These are phyloP conservation scores for Hipparchia semele DNA, from an alignment of 2,888 invertebrate genomes.

Conservation along the genomic window DNA sequence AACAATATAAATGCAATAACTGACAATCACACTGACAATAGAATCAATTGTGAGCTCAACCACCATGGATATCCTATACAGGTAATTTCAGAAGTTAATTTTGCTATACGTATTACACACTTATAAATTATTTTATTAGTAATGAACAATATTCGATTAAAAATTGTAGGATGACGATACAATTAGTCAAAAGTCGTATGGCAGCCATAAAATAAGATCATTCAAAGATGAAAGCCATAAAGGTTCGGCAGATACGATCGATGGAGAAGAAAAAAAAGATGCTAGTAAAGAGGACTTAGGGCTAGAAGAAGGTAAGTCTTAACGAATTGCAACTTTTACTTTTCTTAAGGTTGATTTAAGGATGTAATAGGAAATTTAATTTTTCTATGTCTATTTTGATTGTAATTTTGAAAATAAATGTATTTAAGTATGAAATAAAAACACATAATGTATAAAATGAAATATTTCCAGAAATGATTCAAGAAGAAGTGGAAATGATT, in stretches of 20 bases:
- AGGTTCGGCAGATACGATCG: conserved; percentile 92
- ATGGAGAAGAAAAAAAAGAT: conserved; percentile 94
- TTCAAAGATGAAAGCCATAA: conserved; percentile 96
- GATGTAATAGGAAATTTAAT: neutral
- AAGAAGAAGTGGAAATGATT: conserved; percentile 86
- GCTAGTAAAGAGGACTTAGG: conserved; percentile 96
- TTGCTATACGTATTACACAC: conserved; percentile 2
- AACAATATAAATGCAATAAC: conserved; percentile 93
- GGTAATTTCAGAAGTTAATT: conserved; percentile 50
- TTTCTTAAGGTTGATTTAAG: neutral
- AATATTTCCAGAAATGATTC: conserved; percentile 65
- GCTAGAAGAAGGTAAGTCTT: conserved; percentile 86
- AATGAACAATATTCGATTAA: conserved; percentile 2
- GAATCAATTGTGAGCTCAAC: conserved; percentile 89
- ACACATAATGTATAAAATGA: neutral
- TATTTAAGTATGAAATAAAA: no score
- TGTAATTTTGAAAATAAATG: neutral
- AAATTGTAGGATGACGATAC: conserved; percentile 86
- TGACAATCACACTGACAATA: conserved; percentile 88
- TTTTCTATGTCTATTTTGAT: neutral
- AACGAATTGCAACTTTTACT: neutral
- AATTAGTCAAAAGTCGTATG: conserved; percentile 95
- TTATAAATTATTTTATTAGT: neutral
- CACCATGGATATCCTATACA: conserved; percentile 87
- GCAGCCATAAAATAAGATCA: conserved; percentile 94